Conservation (phyloP, 2,113 vertebrate genomes). For the Zapus hudsonius region DNA sequence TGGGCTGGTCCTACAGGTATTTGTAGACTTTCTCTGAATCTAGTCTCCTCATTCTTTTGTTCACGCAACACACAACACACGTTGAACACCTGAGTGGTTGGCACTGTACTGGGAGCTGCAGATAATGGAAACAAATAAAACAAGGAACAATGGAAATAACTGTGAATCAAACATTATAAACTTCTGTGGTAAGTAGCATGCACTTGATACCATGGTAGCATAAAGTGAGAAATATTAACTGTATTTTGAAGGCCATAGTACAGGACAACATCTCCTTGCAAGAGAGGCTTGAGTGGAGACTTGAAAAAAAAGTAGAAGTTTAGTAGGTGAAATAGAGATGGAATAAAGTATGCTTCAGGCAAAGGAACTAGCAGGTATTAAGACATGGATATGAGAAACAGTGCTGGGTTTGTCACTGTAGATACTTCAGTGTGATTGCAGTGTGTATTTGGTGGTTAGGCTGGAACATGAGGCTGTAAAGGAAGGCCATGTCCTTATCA, state of each 20-base stretch:
- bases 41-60: constrained; percentile 46
- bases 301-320: constrained; percentile 36
- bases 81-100: constrained; percentile 16
- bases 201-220: neutral
- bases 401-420: neutral
- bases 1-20: neutral
- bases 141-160: neutral
- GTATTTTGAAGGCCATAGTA: constrained; percentile 29
- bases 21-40: constrained; percentile 46
- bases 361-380: constrained; percentile 38
- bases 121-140: constrained; percentile 28
- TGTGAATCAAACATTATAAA: constrained; percentile 32
- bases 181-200: neutral
- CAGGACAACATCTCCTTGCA: constrained; percentile 12
- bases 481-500: neutral
- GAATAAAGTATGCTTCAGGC: constrained; percentile 28
- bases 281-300: neutral
- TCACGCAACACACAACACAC: neutral
- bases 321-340: neutral
- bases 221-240: constrained; percentile 34
- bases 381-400: constrained; percentile 2
- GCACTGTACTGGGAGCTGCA: neutral
- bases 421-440: constrained; percentile 20
- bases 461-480: neutral
- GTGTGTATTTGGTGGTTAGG: neutral